Base-by-base conservation (phyloP, 1,140 invertebrate genomes). In the Drosophila sturtevanti region DNA sequence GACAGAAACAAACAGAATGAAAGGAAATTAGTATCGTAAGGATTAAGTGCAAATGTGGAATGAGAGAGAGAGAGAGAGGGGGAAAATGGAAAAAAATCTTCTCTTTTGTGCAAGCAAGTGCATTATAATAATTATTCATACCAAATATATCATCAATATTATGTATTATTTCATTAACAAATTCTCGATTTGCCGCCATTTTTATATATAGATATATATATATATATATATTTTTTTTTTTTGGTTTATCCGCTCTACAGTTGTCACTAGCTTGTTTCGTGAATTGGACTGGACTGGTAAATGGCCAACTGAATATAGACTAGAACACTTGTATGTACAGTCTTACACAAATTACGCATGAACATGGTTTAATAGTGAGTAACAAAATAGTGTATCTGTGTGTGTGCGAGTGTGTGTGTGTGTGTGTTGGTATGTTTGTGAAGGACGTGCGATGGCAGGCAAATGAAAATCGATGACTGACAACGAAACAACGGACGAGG, bases 141-240 rank as follows among this genome's bases (percentile, higher is more conserved):
- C 90, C 90, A 55, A 91, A 91, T 63, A 91, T 80, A 58, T 91
- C 90, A 68, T 91, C 90, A 59, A 91, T 90, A 80, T 91, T 91
- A 27, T 71, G 69, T 59, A 91, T 91, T 55, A 91, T 86, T 73
- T 91, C 74, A 48, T 91, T 90, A 59, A 91, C 89, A 52, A 91
- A 91, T 61, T 91, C 86, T 61, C 90, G 80, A 80, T 90, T 79
- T 66, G 73, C 85, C 63, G 81, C 80, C 75, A 80, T 86, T 89
- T 72, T 12, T 6, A 4, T 11, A n/a, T n/a, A n/a, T n/a, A n/a
- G n/a, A n/a, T n/a, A n/a, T n/a, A n/a, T n/a, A n/a, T n/a, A n/a
- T 22, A 9, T 27, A n/a, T 31, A 6, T 4, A 7, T 31, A 27
- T 14, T 41, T 5, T 22, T 64, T 10, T 35, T 52, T 9, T 41